A percentile compares a stretch with the other conserved stretches of the same genome.
Evolutionary conservation across 2,888 invertebrate species (phyloP).

Genomic region (Seira sanloemensis): DNA sequence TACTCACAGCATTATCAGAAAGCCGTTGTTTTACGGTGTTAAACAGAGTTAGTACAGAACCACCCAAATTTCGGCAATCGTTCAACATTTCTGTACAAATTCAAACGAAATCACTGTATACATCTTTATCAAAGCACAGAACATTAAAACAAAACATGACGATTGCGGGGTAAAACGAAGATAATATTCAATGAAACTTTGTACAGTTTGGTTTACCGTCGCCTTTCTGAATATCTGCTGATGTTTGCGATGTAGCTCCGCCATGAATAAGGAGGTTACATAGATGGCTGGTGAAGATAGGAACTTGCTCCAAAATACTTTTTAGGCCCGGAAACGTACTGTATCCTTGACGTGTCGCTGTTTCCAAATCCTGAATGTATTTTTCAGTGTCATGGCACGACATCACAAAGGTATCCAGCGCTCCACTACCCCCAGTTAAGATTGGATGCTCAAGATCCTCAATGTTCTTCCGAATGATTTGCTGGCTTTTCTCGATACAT

Average conservation of each 20-base stretch:
- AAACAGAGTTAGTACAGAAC: slow-evolving; percentile 63
- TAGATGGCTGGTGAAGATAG: slow-evolving; percentile 79
- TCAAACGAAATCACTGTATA: not conserved
- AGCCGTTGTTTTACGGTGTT: slow-evolving; percentile 54
- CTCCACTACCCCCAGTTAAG: slow-evolving; percentile 75
- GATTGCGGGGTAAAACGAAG: too few relatives aligned
- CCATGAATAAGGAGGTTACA: slow-evolving; percentile 83
- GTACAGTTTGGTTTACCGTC: slow-evolving; percentile 76
- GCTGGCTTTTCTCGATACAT: slow-evolving; percentile 77
- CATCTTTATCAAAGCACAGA: not conserved
- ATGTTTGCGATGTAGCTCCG: slow-evolving; percentile 86
- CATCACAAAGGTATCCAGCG: slow-evolving; percentile 71
- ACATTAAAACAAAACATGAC: not conserved
- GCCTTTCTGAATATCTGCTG: slow-evolving; percentile 79
- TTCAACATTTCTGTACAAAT: slow-evolving; percentile 61
- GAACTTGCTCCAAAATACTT: slow-evolving; percentile 77
- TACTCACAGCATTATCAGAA: slow-evolving; percentile 56
- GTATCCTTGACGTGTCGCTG: slow-evolving; percentile 63
- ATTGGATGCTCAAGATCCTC: slow-evolving; percentile 82
- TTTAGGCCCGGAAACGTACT: slow-evolving; percentile 69
- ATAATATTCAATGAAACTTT: too few relatives aligned
- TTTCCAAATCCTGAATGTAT: slow-evolving; percentile 58
- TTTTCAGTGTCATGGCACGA: slow-evolving; percentile 64
- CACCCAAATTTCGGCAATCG: slow-evolving; percentile 67
- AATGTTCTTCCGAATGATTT: slow-evolving; percentile 78